A percentile compares a stretch with the other conserved stretches of the same genome.
Conservation (phyloP, 1,140 invertebrate species). For the Dinothrombium tinctorium region DNA sequence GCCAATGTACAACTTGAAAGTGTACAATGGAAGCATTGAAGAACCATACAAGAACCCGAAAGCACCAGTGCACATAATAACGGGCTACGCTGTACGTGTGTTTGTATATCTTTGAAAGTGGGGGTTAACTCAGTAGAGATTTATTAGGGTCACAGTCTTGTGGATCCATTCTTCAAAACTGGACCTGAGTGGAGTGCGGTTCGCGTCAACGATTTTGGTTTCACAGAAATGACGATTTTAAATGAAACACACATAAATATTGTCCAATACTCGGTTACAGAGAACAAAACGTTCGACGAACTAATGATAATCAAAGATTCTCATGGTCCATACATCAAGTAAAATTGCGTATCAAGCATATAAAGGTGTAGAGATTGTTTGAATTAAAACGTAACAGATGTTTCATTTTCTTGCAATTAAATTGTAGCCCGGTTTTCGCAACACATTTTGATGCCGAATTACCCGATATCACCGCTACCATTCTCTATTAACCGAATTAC, state of each 20-base stretch:
- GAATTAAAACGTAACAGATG: too few relatives aligned
- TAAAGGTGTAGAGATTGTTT: too few relatives aligned
- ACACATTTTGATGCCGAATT: too few relatives aligned
- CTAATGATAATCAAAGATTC: too few relatives aligned
- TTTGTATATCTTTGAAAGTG: not conserved
- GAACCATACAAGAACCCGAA: constrained; percentile 58
- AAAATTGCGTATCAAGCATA: too few relatives aligned
- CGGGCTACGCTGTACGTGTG: constrained; percentile 9
- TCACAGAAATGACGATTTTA: constrained; percentile 48
- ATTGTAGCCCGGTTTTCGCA: too few relatives aligned
- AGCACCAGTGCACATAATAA: constrained; percentile 72
- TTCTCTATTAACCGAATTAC: too few relatives aligned
- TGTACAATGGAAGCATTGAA: constrained; percentile 42
- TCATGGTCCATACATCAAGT: too few relatives aligned
- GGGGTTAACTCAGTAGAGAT: too few relatives aligned
- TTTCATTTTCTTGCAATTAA: too few relatives aligned
- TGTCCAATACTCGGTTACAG: constrained; percentile 78
- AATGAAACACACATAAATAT: constrained; percentile 68
- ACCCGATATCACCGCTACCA: too few relatives aligned
- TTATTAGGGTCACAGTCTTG: constrained; percentile 30
- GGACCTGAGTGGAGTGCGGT: constrained; percentile 53
- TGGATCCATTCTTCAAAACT: constrained; percentile 26
- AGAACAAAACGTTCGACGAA: too few relatives aligned
- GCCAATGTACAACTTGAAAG: constrained; percentile 65
- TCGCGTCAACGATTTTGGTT: constrained; percentile 71